Base-by-base conservation (phyloP, 2,113 vertebrate genomes). In the Lasiurus cinereus region DNA sequence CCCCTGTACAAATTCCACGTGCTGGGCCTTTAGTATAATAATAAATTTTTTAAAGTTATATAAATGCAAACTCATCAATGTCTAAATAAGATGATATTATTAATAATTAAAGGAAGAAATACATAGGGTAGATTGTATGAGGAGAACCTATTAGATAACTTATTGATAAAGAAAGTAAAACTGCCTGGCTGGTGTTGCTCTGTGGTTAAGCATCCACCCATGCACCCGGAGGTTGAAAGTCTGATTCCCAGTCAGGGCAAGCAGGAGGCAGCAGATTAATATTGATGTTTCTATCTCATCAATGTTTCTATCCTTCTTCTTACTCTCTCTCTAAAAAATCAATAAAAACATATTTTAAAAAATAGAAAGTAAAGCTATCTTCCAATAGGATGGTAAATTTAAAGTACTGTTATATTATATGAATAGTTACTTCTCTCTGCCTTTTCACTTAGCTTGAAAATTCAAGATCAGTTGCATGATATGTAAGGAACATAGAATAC, bases 91-190 rank as follows among this genome's bases (percentile, higher is more conserved):
- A 62, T 62, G 12, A 5, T 22, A 69, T 39, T 86, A 83, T 39
- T 84, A 88, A 92, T 7, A 84, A 59, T 33, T 31, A 88, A 67
- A 83, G 15, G 18, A 93, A 90, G 56, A 83, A 89, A 87, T 6
- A 29, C 2, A 19, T 18, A 33, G 12, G 13, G 83, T 70, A 76
- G 22, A n/a, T 15, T 46, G 0, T 36, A 69, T 67, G 54, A 22
- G 27, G 6, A 91, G 3, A 88, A 18, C 4, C 9, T 84, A 67
- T 15, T 64, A 74, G 33, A 43, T 66, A 85, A 82, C 21, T 88
- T 88, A 21, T 22, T 66, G 21, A 52, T 22, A 73, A 7, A 36
- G 19, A 77, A 7, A n/a, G 19, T 67, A 43, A 93, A 83, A 89
- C 21, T 59, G 9, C 3, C 56, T 10, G 56, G 56, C 22, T 59